Evolutionary conservation across 1,140 invertebrate genomes (phyloP).

Genomic region (Neotoxoptera formosana): DNA sequence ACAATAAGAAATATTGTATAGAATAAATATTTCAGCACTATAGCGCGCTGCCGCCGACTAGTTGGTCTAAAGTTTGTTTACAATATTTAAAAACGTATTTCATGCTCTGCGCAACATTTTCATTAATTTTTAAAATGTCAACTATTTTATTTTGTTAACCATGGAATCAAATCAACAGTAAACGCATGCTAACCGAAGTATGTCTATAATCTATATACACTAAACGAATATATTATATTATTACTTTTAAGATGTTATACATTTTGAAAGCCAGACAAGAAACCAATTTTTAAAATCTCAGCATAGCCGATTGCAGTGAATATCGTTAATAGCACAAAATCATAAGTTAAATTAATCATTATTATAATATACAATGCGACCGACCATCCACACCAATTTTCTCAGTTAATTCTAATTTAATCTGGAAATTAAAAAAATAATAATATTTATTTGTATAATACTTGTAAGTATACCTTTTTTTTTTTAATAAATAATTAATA

Average conservation of each 20-base stretch:
- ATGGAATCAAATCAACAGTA: not conserved
- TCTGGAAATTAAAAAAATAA: no score
- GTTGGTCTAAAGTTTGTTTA: not conserved
- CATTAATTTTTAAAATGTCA: not conserved
- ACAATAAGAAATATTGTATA: not conserved
- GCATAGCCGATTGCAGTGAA: no score
- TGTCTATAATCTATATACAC: not conserved
- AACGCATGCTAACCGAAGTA: not conserved
- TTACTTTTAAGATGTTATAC: not conserved
- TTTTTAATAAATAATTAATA: no score
- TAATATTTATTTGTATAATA: no score
- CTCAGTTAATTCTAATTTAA: no score
- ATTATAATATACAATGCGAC: not conserved
- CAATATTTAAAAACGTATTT: conserved; percentile 22
- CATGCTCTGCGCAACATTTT: not conserved
- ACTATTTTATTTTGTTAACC: not conserved
- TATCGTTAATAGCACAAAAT: not conserved
- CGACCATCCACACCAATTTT: no score
- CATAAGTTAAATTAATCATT: not conserved
- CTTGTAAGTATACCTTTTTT: no score
- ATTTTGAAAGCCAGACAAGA: not conserved
- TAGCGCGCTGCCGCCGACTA: not conserved
- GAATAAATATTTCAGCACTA: not conserved
- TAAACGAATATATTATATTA: not conserved
- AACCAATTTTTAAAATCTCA: not conserved